phyloP scores from a whole-genome alignment of 2,113 vertebrate species.

The Myotis davidii region DNA sequence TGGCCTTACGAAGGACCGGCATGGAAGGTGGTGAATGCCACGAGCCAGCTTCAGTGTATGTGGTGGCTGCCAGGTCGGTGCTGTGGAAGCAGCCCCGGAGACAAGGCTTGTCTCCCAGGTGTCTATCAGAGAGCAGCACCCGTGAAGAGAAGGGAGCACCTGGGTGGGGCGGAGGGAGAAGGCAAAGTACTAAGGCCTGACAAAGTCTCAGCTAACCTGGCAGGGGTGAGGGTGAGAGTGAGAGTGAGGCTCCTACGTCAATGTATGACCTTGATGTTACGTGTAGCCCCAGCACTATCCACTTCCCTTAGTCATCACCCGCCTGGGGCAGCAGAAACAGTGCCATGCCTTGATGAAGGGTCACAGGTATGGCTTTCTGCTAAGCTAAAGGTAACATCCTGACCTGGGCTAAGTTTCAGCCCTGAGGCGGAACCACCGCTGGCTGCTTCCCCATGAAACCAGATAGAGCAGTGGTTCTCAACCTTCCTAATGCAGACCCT shows the following conservation, averaged over 20 bases:
- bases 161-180: not conserved
- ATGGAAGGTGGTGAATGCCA: not conserved
- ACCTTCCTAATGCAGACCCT: too few species aligned
- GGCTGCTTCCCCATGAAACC: not conserved
- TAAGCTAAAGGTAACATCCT: not conserved
- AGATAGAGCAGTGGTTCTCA: not conserved
- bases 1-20: not conserved
- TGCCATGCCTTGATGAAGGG: not conserved
- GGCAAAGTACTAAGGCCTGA: not conserved
- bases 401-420: not conserved
- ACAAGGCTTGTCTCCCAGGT: not conserved
- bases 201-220: not conserved
- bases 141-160: not conserved
- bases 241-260: not conserved
- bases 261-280: not conserved
- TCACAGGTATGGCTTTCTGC: not conserved
- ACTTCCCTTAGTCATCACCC: not conserved
- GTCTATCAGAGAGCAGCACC: not conserved
- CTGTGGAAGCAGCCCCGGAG: not conserved
- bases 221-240: not conserved
- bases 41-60: not conserved
- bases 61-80: not conserved
- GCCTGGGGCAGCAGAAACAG: not conserved
- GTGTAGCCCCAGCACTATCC: not conserved
- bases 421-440: not conserved